These are phyloP conservation scores for Columba guinea DNA, from an alignment of 2,797 vertebrate species.

Conservation along the genomic window DNA sequence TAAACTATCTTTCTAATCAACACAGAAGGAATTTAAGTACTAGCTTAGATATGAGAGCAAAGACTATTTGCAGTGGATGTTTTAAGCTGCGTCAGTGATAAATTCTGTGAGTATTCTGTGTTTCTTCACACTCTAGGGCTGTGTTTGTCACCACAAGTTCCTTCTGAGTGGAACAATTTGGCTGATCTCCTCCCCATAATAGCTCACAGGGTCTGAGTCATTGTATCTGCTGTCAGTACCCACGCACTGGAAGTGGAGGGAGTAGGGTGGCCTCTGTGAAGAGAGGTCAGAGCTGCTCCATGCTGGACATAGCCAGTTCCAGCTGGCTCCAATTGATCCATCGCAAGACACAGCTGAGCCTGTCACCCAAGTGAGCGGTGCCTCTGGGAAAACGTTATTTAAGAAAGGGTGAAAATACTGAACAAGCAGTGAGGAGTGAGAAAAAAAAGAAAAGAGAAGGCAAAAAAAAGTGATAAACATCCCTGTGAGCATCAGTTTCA, in stretches of 20 bases:
- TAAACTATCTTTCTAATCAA: not conserved
- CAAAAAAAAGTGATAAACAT: not conserved
- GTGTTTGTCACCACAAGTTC: not conserved
- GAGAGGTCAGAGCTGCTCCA: not conserved
- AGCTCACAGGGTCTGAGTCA: not conserved
- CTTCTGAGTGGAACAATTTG: not conserved
- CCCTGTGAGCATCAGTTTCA: not conserved
- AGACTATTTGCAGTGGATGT: not conserved
- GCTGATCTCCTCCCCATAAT: not conserved
- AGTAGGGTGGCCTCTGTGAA: not conserved
- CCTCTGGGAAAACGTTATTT: not conserved
- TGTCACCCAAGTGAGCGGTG: not conserved
- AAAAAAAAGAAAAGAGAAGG: not conserved
- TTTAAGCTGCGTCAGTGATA: not conserved
- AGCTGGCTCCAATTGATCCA: accelerated
- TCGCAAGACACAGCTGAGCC: not conserved
- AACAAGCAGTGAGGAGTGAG: not conserved
- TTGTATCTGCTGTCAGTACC: not conserved
- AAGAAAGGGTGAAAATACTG: not conserved
- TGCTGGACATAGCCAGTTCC: not conserved
- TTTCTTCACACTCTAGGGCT: not conserved
- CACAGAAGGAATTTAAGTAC: not conserved
- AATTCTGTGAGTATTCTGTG: not conserved
- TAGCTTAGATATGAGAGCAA: not conserved
- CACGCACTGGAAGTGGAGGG: not conserved